These are phyloP conservation scores for Montipora cactus DNA, from an alignment of 64 coral and sea anemone genomes.

Conservation along the genomic window DNA sequence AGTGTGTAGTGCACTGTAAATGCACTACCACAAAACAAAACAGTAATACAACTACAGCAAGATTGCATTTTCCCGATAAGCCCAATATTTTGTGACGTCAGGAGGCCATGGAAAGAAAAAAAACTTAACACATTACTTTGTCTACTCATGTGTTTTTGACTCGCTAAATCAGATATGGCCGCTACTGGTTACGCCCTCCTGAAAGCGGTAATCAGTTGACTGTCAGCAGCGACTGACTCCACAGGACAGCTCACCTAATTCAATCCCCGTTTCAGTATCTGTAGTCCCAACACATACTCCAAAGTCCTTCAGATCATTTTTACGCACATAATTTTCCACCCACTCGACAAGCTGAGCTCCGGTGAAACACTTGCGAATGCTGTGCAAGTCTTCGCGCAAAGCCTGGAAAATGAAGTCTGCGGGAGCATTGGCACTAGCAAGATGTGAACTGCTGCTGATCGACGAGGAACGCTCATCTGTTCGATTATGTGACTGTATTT, in stretches of 20 bases:
- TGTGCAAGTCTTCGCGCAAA: constrained; percentile 75
- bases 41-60: neutral
- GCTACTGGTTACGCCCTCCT: too few relatives aligned
- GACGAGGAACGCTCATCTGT: constrained; percentile 74
- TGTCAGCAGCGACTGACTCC: too few relatives aligned
- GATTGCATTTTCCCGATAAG: neutral
- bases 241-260: constrained; percentile 64
- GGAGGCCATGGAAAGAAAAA: too few relatives aligned
- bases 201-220: too few relatives aligned
- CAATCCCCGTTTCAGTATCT: constrained; percentile 83
- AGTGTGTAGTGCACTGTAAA: neutral
- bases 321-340: constrained; percentile 65
- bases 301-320: constrained; percentile 74
- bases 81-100: neutral
- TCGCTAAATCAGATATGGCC: too few relatives aligned
- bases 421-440: constrained; percentile 64
- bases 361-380: constrained; percentile 83
- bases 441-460: constrained; percentile 60
- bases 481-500: neutral
- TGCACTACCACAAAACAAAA: neutral
- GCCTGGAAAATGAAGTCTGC: constrained; percentile 79
- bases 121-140: too few relatives aligned
- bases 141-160: too few relatives aligned
- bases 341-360: constrained; percentile 69
- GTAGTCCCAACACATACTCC: constrained; percentile 82